Evolutionary conservation across 2,888 invertebrate genomes (phyloP).

Genomic region (Hirudinaria manillensis): DNA sequence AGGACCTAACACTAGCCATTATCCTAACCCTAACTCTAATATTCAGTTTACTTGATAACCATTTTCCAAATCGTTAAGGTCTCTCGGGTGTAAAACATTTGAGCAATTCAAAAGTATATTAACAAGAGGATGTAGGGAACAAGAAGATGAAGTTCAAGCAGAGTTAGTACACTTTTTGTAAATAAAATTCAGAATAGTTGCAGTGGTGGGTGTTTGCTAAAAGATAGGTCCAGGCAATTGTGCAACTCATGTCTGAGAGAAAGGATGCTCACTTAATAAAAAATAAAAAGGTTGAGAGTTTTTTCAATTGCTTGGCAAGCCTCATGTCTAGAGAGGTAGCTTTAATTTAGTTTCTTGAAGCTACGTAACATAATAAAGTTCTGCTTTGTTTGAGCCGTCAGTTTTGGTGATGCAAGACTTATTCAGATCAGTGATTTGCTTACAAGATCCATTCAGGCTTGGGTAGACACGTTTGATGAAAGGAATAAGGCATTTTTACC

Average conservation of each 20-base stretch:
- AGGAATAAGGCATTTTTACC: slow-evolving; percentile 51
- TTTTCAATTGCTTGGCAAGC: slow-evolving; percentile 52
- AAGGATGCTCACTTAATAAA: slow-evolving; percentile 44
- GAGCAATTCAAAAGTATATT: slow-evolving; percentile 51
- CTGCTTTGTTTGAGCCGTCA: neutral
- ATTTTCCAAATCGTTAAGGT: slow-evolving; percentile 42
- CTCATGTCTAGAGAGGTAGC: slow-evolving; percentile 54
- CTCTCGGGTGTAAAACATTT: slow-evolving; percentile 52
- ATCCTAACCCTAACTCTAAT: too few species aligned
- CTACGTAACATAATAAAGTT: neutral
- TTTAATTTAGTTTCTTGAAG: neutral
- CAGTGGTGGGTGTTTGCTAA: too few species aligned
- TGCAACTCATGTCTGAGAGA: slow-evolving; percentile 53
- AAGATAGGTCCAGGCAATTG: slow-evolving; percentile 52
- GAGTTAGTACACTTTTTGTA: slow-evolving; percentile 40
- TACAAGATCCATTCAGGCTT: slow-evolving; percentile 50
- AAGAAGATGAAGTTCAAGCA: slow-evolving; percentile 52
- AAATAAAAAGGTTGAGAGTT: slow-evolving; percentile 48
- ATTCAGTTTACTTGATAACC: neutral
- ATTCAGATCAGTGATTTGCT: slow-evolving; percentile 50
- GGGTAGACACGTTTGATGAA: slow-evolving; percentile 51
- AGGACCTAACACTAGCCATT: too few species aligned
- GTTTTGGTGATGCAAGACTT: neutral
- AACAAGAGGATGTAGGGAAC: slow-evolving; percentile 51
- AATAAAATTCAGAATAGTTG: neutral